phyloP scores from a whole-genome alignment of 2,888 invertebrate genomes.

The Apotomis capreana region DNA sequence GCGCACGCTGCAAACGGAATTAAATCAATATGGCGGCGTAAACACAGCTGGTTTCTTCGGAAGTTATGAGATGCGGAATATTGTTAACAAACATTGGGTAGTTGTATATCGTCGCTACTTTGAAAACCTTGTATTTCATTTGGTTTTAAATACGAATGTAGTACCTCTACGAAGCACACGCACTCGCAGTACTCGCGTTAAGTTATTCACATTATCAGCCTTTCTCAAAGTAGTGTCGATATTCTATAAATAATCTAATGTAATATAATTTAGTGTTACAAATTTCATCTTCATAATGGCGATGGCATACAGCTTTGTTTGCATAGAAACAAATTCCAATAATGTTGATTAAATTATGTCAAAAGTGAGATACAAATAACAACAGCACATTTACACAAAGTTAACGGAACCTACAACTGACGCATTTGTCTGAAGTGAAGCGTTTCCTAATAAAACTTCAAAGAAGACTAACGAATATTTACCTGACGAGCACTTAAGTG shows the following conservation, averaged over 20 bases:
- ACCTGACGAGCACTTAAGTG: conserved; percentile 79
- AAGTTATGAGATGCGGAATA: neutral
- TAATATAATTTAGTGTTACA: no score
- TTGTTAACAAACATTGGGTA: no score
- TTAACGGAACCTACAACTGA: conserved; percentile 4
- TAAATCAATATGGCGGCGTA: neutral
- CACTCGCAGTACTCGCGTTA: no score
- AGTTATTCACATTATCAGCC: no score
- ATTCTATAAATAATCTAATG: no score
- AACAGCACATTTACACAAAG: neutral
- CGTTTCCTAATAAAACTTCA: conserved; percentile 45
- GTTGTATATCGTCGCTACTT: no score
- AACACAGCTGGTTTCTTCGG: neutral
- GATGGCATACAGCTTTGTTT: neutral
- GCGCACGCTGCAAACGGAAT: conserved; percentile 87
- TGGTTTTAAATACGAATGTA: no score
- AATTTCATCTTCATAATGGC: no score
- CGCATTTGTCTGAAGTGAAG: conserved; percentile 2
- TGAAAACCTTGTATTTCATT: no score
- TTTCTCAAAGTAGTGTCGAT: no score
- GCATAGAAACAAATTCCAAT: neutral
- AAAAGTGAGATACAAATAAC: no score
- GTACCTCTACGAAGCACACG: no score
- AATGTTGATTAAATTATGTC: neutral
- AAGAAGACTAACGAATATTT: conserved; percentile 66